These are phyloP conservation scores for Ornithoptera priamus DNA, from an alignment of 2,888 invertebrate genomes.

Conservation along the genomic window DNA sequence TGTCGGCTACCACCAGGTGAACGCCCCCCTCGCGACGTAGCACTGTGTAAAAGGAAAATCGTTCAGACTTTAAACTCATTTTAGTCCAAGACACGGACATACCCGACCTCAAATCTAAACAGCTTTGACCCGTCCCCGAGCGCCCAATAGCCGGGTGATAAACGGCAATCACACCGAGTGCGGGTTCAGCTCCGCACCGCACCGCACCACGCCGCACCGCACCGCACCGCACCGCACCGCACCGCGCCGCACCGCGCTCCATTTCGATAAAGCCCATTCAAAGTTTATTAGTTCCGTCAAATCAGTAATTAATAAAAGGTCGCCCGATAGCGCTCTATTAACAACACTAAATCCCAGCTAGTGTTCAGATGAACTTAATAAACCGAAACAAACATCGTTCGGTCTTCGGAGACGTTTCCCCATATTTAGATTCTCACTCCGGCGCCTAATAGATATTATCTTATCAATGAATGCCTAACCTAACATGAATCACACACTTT, in stretches of 20 bases:
- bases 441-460: no score
- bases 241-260: slow-evolving; percentile 2
- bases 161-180: neutral
- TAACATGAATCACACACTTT: no score
- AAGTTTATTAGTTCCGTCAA: slow-evolving; percentile 25
- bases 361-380: no score
- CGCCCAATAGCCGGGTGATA: slow-evolving; percentile 1
- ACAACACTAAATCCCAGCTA: no score
- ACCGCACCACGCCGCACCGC: neutral
- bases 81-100: slow-evolving; percentile 14
- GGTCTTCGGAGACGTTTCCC: no score
- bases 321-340: neutral
- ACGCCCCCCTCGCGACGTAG: no score
- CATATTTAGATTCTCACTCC: no score
- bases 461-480: no score
- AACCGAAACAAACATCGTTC: no score
- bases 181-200: slow-evolving; percentile 11
- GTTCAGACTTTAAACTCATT: neutral
- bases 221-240: neutral
- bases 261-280: slow-evolving; percentile 30
- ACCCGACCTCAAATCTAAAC: slow-evolving; percentile 5
- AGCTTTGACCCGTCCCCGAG: slow-evolving; percentile 2
- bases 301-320: slow-evolving; percentile 9
- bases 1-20: no score
- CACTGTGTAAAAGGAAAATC: no score